phyloP scores from a whole-genome alignment of 1,140 invertebrate genomes.

The Pemphigus obesinymphae region DNA sequence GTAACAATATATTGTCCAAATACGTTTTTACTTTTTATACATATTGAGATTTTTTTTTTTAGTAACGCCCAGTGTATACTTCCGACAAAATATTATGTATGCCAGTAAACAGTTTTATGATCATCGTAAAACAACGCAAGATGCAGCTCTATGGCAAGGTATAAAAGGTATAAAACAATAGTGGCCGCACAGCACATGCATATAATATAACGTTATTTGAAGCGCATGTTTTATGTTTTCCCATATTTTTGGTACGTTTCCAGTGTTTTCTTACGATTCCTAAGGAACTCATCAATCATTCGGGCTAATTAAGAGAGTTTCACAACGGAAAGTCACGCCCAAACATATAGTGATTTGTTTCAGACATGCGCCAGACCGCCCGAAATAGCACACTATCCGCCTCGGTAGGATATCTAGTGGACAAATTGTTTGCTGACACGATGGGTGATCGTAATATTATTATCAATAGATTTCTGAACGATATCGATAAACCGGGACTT shows the following conservation, averaged over 20 bases:
- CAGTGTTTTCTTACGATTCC: constrained; percentile 38
- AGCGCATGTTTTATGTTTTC: background rate
- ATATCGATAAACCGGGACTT: background rate
- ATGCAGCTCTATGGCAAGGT: background rate
- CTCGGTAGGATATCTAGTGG: background rate
- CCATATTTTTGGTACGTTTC: constrained; percentile 39
- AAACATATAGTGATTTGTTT: constrained; percentile 22
- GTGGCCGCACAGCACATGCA: background rate
- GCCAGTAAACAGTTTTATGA: constrained; percentile 24
- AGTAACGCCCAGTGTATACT: background rate
- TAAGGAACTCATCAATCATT: constrained; percentile 35
- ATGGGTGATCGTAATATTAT: background rate
- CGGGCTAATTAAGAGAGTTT: constrained; percentile 33
- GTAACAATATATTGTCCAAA: background rate
- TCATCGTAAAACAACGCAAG: background rate
- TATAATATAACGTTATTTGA: background rate
- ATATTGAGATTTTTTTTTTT: background rate
- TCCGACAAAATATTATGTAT: background rate
- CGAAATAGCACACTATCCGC: constrained; percentile 19
- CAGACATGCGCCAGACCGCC: constrained; percentile 21
- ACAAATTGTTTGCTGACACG: background rate
- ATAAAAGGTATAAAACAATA: constrained; percentile 23
- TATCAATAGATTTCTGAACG: background rate
- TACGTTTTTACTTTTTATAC: background rate
- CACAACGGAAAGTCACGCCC: constrained; percentile 31